phyloP scores from a whole-genome alignment of 2,113 vertebrate genomes.

The Antigone vipio region DNA sequence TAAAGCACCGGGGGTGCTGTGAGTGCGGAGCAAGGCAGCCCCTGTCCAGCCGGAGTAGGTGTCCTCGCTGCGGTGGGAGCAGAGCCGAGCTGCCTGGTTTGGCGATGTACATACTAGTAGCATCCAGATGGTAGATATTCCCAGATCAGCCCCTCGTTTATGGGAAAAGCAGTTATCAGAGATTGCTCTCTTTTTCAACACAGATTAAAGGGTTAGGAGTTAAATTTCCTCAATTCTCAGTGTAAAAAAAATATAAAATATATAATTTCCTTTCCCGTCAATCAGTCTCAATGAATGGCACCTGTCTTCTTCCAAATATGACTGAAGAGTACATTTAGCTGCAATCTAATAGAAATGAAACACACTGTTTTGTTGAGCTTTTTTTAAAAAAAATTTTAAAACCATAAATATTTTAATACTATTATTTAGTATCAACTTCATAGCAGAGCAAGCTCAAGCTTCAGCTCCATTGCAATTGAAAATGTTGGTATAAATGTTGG shows the following conservation, averaged over 20 bases:
- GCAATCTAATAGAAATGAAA: not conserved
- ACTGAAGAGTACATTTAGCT: not conserved
- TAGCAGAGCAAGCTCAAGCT: not conserved
- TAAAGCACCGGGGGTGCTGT: not conserved
- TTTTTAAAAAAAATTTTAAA: not conserved
- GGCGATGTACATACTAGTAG: too few species aligned
- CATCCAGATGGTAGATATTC: not conserved
- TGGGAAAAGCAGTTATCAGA: not conserved
- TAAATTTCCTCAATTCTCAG: not conserved
- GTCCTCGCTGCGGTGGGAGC: rapidly evolving
- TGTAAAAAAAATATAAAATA: not conserved
- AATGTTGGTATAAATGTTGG: not conserved
- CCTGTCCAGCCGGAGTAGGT: rapidly evolving
- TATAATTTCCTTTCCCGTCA: not conserved
- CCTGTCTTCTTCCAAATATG: not conserved
- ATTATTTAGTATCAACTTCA: not conserved
- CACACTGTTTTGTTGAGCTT: not conserved
- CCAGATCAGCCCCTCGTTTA: not conserved
- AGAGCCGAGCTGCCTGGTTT: not conserved
- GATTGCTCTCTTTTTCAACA: not conserved
- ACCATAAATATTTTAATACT: not conserved
- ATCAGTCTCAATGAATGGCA: not conserved
- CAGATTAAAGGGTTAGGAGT: not conserved
- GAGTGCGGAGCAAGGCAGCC: not conserved
- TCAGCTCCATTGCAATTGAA: not conserved